Conservation (phyloP, 2,888 invertebrate genomes). For the Ceramica pisi region DNA sequence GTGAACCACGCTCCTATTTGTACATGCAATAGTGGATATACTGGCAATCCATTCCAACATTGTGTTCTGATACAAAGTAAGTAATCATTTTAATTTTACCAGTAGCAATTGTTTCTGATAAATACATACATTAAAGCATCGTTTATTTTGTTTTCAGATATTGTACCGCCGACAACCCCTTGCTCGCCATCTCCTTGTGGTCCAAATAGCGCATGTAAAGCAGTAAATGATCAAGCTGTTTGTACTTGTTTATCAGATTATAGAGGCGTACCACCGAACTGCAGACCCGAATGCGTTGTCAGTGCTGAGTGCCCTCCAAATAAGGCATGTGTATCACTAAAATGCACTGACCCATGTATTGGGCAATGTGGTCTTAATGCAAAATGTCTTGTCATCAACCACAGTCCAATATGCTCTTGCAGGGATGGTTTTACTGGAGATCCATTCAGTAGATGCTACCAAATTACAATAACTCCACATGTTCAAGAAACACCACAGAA, state of each 20-base stretch:
- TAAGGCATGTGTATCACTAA: constrained; percentile 92
- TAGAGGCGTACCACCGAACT: constrained; percentile 92
- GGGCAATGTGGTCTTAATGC: constrained; percentile 94
- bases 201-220: constrained; percentile 95
- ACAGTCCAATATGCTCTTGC: constrained; percentile 94
- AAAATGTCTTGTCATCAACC: constrained; percentile 93
- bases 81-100: constrained; percentile 46
- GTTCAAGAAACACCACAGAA: constrained; percentile 80
- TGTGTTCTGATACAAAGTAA: constrained; percentile 81
- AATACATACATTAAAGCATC: background rate
- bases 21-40: constrained; percentile 92
- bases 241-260: constrained; percentile 93
- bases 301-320: constrained; percentile 93
- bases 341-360: constrained; percentile 94
- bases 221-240: constrained; percentile 93
- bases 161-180: constrained; percentile 87
- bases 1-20: constrained; percentile 94
- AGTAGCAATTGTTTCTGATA: background rate
- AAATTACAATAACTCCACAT: constrained; percentile 69
- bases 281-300: constrained; percentile 93
- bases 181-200: constrained; percentile 96
- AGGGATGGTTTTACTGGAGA: constrained; percentile 91
- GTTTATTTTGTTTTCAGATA: constrained; percentile 73
- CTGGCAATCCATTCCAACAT: constrained; percentile 91
- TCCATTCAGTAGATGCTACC: constrained; percentile 92